A percentile compares a stretch with the other conserved stretches of the same genome.
phyloP scores from a whole-genome alignment of 2,888 invertebrate genomes.

The Melinaea marsaeus region DNA sequence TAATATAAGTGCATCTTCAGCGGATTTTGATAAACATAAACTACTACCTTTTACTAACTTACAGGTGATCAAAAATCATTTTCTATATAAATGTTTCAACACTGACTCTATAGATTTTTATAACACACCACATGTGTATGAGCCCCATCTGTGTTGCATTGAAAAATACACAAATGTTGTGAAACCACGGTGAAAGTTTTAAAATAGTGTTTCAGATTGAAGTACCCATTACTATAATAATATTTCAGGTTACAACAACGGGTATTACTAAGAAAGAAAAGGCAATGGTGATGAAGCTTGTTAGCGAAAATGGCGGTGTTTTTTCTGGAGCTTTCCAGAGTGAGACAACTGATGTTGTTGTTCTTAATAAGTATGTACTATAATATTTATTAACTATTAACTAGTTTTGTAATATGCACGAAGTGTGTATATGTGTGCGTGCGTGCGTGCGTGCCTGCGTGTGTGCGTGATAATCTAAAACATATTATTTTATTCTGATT shows the following conservation, averaged over 20 bases:
- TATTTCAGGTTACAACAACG: constrained; percentile 85
- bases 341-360: constrained; percentile 74
- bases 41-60: constrained; percentile 87
- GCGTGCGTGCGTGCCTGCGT: too few relatives aligned
- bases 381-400: too few relatives aligned
- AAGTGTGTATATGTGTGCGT: too few relatives aligned
- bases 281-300: constrained; percentile 79
- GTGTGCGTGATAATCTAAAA: too few relatives aligned
- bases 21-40: constrained; percentile 78
- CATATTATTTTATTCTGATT: not conserved
- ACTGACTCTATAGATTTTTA: too few relatives aligned
- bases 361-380: constrained; percentile 72
- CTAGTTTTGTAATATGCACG: too few relatives aligned
- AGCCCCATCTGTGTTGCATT: too few relatives aligned
- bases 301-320: constrained; percentile 85
- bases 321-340: constrained; percentile 75
- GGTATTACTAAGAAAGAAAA: constrained; percentile 82
- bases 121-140: too few relatives aligned
- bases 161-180: too few relatives aligned
- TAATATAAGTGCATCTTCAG: constrained; percentile 80
- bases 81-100: not conserved
- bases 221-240: not conserved
- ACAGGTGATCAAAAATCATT: constrained; percentile 43
- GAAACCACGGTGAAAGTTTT: too few relatives aligned
- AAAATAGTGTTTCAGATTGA: too few relatives aligned